Evolutionary conservation across 2,113 vertebrate genomes (phyloP), one percentile per base, ranked within the genome.

Genomic region (Phasianus colchicus): DNA sequence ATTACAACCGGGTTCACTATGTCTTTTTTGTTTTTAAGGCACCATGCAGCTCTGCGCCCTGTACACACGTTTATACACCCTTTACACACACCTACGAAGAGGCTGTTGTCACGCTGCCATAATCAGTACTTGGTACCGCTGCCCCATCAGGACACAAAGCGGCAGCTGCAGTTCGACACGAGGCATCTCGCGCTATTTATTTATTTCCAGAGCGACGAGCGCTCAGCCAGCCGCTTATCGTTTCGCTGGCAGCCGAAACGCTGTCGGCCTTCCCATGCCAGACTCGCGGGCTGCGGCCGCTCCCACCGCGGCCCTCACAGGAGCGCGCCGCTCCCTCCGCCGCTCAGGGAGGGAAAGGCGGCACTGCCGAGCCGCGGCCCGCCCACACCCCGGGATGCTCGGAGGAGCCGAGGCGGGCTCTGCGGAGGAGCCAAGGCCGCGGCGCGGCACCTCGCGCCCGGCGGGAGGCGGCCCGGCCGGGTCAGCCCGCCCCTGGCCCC

Each of bases 401-500:
- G 54, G 16, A 30, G 29, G 6, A 30, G 55, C 55, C 17, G 30
- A 57, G 30, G 16, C 30, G 55, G 55, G 55, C 29, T 30, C 29
- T 10, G 29, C 54, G 54, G 54, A 30, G 6, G 15, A 18, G 29
- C 10, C 9, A 29, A 55, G 54, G 29, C 54, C 54, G 54, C 54
- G 29, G 52, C 29, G 54, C 29, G 54, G 54, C 15, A 30, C 54
- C 11, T 29, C 54, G 54, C 17, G 54, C 54, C 29, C 54, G 29
- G 61, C 30, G 20, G 71, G 78, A 58, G 83, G 63, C 1, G 73
- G 79, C 88, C 34, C 18, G 69, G 74, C 40, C 79, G 43, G 79
- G 69, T 94, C 84, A 80, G 30, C 83, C 78, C 83, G 83, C 87
- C 86, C 55, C 76, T 52, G 86, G 50, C 91, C 82, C n/a, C 81